phyloP scores from a whole-genome alignment of 2,113 vertebrate species.

The Hylia prasina region DNA sequence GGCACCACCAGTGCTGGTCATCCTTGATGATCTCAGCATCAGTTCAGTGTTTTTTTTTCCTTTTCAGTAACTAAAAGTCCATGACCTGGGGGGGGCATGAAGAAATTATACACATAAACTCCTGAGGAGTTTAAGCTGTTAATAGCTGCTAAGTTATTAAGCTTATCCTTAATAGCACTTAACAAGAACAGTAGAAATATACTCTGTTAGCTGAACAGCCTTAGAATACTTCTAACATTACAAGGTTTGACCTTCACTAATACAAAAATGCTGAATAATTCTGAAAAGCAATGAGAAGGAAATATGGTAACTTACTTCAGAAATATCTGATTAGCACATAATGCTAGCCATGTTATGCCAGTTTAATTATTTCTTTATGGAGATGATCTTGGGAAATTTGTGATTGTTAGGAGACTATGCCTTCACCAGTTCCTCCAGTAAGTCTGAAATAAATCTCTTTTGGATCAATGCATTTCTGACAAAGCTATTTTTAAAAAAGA shows the following conservation, averaged over 20 bases:
- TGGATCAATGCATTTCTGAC: not conserved
- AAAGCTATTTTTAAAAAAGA: not conserved
- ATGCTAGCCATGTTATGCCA: not conserved
- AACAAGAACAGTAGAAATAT: not conserved
- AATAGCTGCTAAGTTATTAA: not conserved
- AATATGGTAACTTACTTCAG: not conserved
- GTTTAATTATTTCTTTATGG: not conserved
- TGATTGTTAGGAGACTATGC: not conserved
- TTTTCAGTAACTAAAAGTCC: not conserved
- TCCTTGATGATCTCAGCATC: not conserved
- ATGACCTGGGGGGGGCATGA: not conserved
- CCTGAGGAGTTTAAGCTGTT: not conserved
- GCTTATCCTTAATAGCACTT: not conserved
- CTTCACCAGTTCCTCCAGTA: not conserved
- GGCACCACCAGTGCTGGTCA: not conserved
- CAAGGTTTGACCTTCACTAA: not conserved
- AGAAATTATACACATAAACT: not conserved
- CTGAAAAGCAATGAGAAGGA: not conserved
- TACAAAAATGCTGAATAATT: not conserved
- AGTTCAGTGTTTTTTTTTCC: not conserved
- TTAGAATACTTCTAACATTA: not conserved
- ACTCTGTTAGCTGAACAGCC: not conserved
- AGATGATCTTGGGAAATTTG: not conserved
- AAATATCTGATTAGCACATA: not conserved
- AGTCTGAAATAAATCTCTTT: not conserved